Evolutionary conservation across 2,888 invertebrate species (phyloP).

Genomic region (Thymelicus sylvestris): DNA sequence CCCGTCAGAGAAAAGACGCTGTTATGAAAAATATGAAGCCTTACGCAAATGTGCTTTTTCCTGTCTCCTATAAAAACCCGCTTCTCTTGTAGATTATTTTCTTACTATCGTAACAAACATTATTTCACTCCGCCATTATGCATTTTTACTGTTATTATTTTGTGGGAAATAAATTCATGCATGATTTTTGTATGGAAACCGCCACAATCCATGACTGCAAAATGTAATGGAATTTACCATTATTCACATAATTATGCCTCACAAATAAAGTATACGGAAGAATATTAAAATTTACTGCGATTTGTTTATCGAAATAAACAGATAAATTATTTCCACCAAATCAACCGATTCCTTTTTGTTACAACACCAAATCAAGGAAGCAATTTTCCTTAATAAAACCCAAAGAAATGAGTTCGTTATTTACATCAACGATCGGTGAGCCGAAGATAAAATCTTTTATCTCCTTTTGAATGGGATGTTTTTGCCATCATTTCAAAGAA

Average conservation of each 20-base stretch:
- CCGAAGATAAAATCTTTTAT: slow-evolving; percentile 72
- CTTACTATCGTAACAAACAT: background rate
- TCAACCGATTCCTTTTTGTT: slow-evolving; percentile 39
- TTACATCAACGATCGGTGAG: slow-evolving; percentile 69
- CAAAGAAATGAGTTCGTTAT: slow-evolving; percentile 67
- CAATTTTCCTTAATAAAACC: slow-evolving; percentile 55
- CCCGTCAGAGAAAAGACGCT: slow-evolving; percentile 41
- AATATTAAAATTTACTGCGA: background rate
- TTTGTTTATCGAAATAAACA: slow-evolving; percentile 22
- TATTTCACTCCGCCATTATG: background rate
- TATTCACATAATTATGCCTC: too few relatives aligned
- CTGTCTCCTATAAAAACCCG: background rate
- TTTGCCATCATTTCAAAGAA: slow-evolving; percentile 66
- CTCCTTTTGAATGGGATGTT: slow-evolving; percentile 71
- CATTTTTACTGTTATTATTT: background rate
- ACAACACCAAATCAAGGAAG: slow-evolving; percentile 44
- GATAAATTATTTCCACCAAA: slow-evolving; percentile 39
- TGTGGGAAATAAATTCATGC: background rate
- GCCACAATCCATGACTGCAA: too few relatives aligned
- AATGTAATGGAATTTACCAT: too few relatives aligned
- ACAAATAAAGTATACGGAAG: background rate
- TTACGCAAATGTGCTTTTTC: slow-evolving; percentile 11
- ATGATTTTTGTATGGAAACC: too few relatives aligned
- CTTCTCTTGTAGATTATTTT: background rate
- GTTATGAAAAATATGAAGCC: slow-evolving; percentile 18